Conservation (phyloP, 2,113 vertebrate species). For the Podarcis raffonei region DNA sequence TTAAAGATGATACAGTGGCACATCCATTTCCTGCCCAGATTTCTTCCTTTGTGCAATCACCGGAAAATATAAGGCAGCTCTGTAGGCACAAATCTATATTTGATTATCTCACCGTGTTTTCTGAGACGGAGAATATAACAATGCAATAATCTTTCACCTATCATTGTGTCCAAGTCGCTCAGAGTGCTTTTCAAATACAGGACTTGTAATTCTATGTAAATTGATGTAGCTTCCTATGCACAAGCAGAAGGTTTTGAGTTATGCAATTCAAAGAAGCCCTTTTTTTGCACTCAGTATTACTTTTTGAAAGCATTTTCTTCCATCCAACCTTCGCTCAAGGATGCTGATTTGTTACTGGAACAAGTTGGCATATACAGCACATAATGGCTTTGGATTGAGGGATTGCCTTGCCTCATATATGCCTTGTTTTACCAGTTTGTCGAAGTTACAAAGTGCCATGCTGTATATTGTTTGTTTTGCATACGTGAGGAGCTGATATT, state of each 20-base stretch:
- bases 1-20: not conserved
- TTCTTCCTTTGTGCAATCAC: slow-evolving; percentile 28
- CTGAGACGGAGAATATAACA: not conserved
- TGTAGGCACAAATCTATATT: slow-evolving; percentile 36
- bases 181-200: slow-evolving; percentile 8
- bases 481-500: too few species aligned
- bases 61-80: slow-evolving; percentile 31
- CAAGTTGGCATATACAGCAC: too few species aligned
- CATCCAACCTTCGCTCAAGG: too few species aligned
- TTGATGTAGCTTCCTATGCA: not conserved
- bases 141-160: slow-evolving; percentile 14
- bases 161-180: not conserved
- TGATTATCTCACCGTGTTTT: slow-evolving; percentile 3
- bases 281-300: slow-evolving; percentile 5
- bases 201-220: slow-evolving; percentile 3
- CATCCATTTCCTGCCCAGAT: not conserved
- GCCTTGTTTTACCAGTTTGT: too few species aligned
- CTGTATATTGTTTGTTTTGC: too few species aligned
- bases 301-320: slow-evolving; percentile 6
- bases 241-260: not conserved
- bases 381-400: too few species aligned
- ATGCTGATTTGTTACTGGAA: too few species aligned
- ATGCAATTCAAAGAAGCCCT: not conserved
- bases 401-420: too few species aligned
- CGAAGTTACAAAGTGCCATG: too few species aligned